A percentile compares a stretch with the other conserved stretches of the same genome.
These are phyloP conservation scores for Ischnus inquisitorius DNA, from an alignment of 2,888 invertebrate species.

Conservation along the genomic window DNA sequence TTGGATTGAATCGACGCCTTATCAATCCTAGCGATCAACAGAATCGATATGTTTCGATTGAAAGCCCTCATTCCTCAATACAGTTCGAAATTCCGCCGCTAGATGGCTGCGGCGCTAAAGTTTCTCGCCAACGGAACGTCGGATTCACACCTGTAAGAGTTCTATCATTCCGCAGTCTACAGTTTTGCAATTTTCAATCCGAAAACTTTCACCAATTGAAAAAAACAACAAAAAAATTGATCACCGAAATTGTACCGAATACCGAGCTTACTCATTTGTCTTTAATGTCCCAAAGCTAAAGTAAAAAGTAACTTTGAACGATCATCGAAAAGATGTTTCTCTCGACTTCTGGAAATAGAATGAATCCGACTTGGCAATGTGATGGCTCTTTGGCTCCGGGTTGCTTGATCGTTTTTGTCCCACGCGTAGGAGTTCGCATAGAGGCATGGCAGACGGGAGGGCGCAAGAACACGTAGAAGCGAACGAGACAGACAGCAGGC, in stretches of 20 bases:
- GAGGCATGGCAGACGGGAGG: conserved; percentile 44
- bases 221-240: background rate
- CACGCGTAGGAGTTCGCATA: conserved; percentile 53
- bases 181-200: too few species aligned
- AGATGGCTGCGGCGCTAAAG: background rate
- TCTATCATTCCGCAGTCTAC: background rate
- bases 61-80: background rate
- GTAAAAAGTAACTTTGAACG: background rate
- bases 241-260: too few species aligned
- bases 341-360: conserved; percentile 49
- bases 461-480: conserved; percentile 65
- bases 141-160: background rate
- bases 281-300: too few species aligned
- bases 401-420: conserved; percentile 56
- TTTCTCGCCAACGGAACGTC: background rate
- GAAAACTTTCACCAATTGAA: background rate
- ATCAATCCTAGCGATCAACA: too few species aligned
- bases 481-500: conserved; percentile 67
- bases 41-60: background rate
- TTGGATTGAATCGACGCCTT: too few species aligned
- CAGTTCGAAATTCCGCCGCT: background rate
- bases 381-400: conserved; percentile 51
- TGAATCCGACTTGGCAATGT: conserved; percentile 61
- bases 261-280: too few species aligned
- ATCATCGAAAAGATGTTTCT: background rate